phyloP scores from a whole-genome alignment of 2,113 vertebrate genomes.

The Rallus limicola region DNA sequence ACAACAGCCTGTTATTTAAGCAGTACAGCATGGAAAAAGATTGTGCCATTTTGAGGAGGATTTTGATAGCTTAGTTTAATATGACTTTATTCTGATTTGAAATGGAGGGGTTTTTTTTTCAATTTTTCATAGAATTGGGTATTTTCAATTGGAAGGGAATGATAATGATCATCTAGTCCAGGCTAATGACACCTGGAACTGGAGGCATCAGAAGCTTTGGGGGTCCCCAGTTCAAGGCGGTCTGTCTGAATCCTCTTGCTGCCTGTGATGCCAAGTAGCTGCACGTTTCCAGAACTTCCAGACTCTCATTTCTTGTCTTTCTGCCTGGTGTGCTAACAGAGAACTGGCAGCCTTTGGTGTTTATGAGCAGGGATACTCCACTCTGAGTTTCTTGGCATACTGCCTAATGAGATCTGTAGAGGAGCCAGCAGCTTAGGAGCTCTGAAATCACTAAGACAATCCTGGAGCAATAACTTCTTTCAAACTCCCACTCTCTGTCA shows the following conservation, averaged over 20 bases:
- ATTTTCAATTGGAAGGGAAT: neutral
- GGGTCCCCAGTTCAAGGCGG: neutral
- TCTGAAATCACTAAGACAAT: conserved; percentile 40
- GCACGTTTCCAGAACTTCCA: conserved; percentile 24
- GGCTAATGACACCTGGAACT: neutral
- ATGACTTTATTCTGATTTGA: neutral
- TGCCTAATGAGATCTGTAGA: conserved; percentile 63
- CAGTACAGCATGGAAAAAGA: neutral
- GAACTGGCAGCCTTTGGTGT: conserved; percentile 15
- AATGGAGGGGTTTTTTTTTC: neutral
- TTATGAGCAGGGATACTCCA: neutral
- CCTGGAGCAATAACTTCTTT: conserved; percentile 51
- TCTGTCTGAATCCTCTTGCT: neutral
- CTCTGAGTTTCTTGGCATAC: conserved; percentile 49
- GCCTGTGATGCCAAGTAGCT: neutral
- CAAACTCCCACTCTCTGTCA: conserved; percentile 64
- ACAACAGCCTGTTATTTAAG: neutral
- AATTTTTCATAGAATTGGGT: neutral
- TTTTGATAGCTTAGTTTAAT: neutral
- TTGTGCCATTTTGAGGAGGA: neutral
- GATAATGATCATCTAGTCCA: neutral
- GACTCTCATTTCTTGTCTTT: neutral
- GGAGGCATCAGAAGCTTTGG: neutral
- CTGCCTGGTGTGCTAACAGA: conserved; percentile 14
- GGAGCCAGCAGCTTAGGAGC: conserved; percentile 39